phyloP scores from a whole-genome alignment of 2,888 invertebrate genomes.

The Galerucella calmariensis region DNA sequence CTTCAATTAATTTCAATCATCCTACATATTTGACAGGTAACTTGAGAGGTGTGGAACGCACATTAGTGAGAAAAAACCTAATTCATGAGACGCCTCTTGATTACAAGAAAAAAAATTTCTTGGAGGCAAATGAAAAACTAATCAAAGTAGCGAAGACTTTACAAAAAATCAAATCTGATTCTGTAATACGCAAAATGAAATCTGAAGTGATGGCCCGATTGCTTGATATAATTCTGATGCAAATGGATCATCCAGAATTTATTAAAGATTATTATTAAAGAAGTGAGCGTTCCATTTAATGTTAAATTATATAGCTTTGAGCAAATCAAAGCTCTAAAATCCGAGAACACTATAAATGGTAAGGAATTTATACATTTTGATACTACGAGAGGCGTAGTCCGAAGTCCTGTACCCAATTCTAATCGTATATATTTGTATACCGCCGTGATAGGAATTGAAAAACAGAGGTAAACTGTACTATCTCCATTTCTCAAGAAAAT shows the following conservation, averaged over 20 bases:
- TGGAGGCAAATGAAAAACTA: not conserved
- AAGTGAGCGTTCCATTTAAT: slow-evolving; percentile 41
- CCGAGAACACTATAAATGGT: slow-evolving; percentile 10
- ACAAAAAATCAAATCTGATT: slow-evolving; percentile 40
- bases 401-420: slow-evolving; percentile 29
- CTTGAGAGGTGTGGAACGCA: too few species aligned
- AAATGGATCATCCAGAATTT: slow-evolving; percentile 41
- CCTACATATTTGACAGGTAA: too few species aligned
- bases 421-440: slow-evolving; percentile 41
- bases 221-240: slow-evolving; percentile 37
- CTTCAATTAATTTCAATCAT: too few species aligned
- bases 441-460: slow-evolving; percentile 25
- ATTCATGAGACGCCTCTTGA: slow-evolving; percentile 15
- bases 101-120: slow-evolving; percentile 25
- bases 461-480: not conserved
- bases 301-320: slow-evolving; percentile 42
- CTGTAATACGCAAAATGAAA: slow-evolving; percentile 38
- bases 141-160: slow-evolving; percentile 29
- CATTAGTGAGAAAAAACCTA: not conserved
- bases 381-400: slow-evolving; percentile 43
- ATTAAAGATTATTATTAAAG: slow-evolving; percentile 45
- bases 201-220: slow-evolving; percentile 35
- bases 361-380: slow-evolving; percentile 43
- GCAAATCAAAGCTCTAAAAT: slow-evolving; percentile 36
- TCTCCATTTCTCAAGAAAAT: too few species aligned